phyloP scores from a whole-genome alignment of 2,888 invertebrate species.

The Phlogophora meticulosa region DNA sequence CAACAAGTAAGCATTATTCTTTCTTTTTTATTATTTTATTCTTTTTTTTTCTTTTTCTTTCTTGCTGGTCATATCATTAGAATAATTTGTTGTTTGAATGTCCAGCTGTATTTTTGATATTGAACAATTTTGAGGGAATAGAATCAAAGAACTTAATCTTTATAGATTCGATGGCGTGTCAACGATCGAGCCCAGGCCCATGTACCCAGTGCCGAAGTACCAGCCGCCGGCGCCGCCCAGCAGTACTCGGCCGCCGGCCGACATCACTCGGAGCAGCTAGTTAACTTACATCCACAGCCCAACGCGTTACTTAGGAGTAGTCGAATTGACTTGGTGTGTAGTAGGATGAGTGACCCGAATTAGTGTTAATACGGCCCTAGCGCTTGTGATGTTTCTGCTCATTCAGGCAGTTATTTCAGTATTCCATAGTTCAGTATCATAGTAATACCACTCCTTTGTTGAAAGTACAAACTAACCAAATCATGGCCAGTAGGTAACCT shows the following conservation, averaged over 20 bases:
- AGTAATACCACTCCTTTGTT: conserved; percentile 19
- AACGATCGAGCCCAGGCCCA: conserved; percentile 80
- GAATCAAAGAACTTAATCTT: not conserved
- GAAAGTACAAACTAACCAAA: conserved; percentile 64
- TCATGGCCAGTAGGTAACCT: conserved; percentile 55
- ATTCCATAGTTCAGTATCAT: conserved; percentile 18
- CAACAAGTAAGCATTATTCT: conserved; percentile 93
- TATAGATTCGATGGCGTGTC: conserved; percentile 86
- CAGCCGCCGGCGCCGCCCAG: conserved; percentile 71
- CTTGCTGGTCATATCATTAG: no score
- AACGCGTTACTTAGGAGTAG: conserved; percentile 49
- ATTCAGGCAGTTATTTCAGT: conserved; percentile 42
- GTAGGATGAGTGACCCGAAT: conserved; percentile 49
- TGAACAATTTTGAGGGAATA: no score
- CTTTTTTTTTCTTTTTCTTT: no score
- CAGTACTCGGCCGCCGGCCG: conserved; percentile 64
- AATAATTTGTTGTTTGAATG: not conserved
- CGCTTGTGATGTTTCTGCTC: conserved; percentile 51
- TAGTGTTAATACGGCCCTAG: conserved; percentile 45
- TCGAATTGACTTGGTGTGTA: conserved; percentile 47
- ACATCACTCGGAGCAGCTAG: conserved; percentile 72
- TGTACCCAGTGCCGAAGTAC: conserved; percentile 83
- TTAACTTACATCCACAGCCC: conserved; percentile 30
- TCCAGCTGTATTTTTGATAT: no score
- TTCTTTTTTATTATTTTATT: no score